Base-by-base conservation (phyloP, 1,140 invertebrate species). In the Penaeus indicus region DNA sequence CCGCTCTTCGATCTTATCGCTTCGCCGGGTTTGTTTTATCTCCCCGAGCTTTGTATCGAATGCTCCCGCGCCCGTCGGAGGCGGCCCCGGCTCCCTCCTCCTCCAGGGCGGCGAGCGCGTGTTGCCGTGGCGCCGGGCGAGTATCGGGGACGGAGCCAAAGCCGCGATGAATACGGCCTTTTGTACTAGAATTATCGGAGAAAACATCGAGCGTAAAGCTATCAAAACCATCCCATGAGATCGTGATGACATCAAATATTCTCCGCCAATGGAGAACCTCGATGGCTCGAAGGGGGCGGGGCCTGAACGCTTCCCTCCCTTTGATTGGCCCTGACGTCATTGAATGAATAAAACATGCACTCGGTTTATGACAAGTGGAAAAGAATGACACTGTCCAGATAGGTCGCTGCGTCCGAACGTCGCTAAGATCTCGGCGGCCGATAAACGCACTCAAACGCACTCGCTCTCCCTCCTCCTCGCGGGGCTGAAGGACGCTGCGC, bases 351-450 rank as follows among this genome's bases (percentile, higher is more conserved):
- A 88, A 88, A 88, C 86, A 88, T 82, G 79, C 80, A 75, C 86
- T 72, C 27, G 47, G 47, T 75, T 72, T 88, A 88, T 88, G 86
- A 87, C 86, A 88, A 88, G 86, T 82, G 86, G 80, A 88, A 88
- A 88, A 88, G 86, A 88, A 88, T 88, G 86, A 88, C 86, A 83
- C 63, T 88, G 86, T 88, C 86, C 86, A 88, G 86, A 88, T 61
- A 83, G 82, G 80, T 77, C 47, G 79, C 67, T 22, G 47, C 86
- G 86, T 88, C 38, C 86, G 86, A 88, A 88, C 25, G 54, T 54
- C 54, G 54, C 54, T 11, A 54, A 54, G 54, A 54, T 54, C 54
- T 54, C 11, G 54, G 22, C 38, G 38, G 27, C 5, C 32, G 67
- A 60, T 32, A 22, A 25, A 19, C 27, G 21, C 32, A 5, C 11